Base-by-base conservation (phyloP, 1,140 invertebrate species). In the Zaprionus africanus region DNA sequence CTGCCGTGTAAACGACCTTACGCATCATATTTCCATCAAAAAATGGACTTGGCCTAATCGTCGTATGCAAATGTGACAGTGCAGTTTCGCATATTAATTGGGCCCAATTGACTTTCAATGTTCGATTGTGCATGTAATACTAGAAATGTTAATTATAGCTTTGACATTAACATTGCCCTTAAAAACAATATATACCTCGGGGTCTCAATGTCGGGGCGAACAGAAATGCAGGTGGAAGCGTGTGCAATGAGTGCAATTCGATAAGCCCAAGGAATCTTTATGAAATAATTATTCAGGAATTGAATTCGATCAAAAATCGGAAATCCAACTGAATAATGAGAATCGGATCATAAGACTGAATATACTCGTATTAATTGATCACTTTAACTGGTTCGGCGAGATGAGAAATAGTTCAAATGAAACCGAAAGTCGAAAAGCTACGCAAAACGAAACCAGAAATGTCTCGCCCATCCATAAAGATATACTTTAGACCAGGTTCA, bases 91-190 rank as follows among this genome's bases (percentile, higher is more conserved):
- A 82, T 77, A 51, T 28, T 59, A 53, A 73, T 76, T 46, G 41
- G 68, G 36, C 24, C 54, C 36, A 75, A 86, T 80, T 83, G 73
- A 87, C 74, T 83, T 86, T 87, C 77, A 87, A 88, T 87, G 80
- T 80, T 73, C 9, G 19, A 76, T 76, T 74, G 80, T 24, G 9
- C 31, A 76, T 87, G 85, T 81, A 81, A 88, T 67, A 49, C 26
- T 60, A n/a, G 49, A 72, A 54, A 70, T 76, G 73, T 59, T 60
- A 65, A 66, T 62, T 58, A 71, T 60, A 28, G 61, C 66, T 64
- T 65, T 87, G 80, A 26, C 85, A 88, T 90, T 88, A 88, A 90
- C 78, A 88, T 88, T 88, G 84, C 73, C 83, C 77, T 87, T 86
- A 86, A 87, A 78, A 75, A 24, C 19, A 31, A 54, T 26, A 38